Conservation (phyloP, 2,113 vertebrate species). For the Coryphaenoides rupestris region DNA sequence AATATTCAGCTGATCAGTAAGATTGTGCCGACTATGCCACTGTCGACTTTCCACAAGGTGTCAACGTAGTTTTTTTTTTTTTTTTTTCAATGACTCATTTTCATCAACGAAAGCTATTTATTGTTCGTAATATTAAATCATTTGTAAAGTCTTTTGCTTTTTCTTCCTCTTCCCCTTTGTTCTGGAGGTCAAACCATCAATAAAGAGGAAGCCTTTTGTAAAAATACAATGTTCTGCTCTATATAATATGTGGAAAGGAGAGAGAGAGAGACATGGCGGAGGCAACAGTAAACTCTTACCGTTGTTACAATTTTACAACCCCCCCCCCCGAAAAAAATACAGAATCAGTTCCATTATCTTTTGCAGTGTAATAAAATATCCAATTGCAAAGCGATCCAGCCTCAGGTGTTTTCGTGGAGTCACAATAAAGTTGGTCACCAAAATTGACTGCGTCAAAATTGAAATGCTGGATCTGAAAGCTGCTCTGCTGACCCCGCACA, state of each 20-base stretch:
- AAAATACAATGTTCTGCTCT: slow-evolving; percentile 61
- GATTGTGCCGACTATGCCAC: slow-evolving; percentile 53
- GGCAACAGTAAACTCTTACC: not conserved
- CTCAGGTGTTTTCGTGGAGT: not conserved
- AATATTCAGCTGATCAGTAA: too few relatives aligned
- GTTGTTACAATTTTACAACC: not conserved
- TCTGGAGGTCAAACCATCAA: slow-evolving; percentile 62
- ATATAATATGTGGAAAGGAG: slow-evolving; percentile 52
- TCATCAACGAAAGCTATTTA: slow-evolving; percentile 73
- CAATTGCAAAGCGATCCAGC: slow-evolving; percentile 16
- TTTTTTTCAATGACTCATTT: slow-evolving; percentile 48
- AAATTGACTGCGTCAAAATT: too few relatives aligned
- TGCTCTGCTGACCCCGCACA: too few relatives aligned
- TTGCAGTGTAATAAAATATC: slow-evolving; percentile 41
- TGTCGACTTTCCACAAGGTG: slow-evolving; percentile 55
- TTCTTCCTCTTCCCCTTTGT: slow-evolving; percentile 39
- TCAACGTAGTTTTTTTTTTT: slow-evolving; percentile 16
- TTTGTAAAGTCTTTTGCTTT: slow-evolving; percentile 61
- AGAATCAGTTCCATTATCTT: not conserved
- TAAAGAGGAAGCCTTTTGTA: slow-evolving; percentile 75
- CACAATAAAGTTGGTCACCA: too few relatives aligned
- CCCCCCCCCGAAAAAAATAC: slow-evolving; percentile 7
- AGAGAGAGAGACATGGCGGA: slow-evolving; percentile 1
- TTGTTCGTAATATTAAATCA: slow-evolving; percentile 69
- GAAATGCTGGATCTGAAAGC: too few relatives aligned